Evolutionary conservation across 2,888 invertebrate genomes (phyloP), one percentile per base, ranked within the genome.

Genomic region (Adelognathus sp.): DNA sequence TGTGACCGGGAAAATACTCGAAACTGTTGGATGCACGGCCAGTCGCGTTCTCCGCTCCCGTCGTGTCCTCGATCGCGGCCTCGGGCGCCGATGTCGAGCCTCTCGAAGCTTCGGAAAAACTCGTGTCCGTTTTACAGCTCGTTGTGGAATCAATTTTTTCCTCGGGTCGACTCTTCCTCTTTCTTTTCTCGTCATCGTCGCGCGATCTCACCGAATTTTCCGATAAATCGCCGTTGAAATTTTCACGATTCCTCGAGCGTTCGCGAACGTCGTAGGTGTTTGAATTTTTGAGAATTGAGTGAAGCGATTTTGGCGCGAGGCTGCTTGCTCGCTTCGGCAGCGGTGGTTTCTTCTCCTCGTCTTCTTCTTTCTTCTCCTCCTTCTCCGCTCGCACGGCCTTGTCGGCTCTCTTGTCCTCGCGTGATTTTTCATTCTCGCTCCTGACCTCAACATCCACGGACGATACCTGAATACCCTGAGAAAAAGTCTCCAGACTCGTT

Each of bases 11-110:
- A 69, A 92, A 90, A 86, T 95, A 95, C 88, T 95, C 95, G 90
- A 95, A 95, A 87, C 95, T 95, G 84, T 95, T 94, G 1, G 83
- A 83, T 33, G 94, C 94, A 86, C 94, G 93, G n/a, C 80, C 94
- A 89, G 86, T 93, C 76, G 88, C 92, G 92, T 80, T 87, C 58
- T 88, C 90, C n/a, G n/a, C n/a, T 11, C 46, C 74, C 1, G 60
- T 61, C 1, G 41, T 64, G 3, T 78, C 75, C 16, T 67, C 79
- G n/a, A 63, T 50, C 1, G 61, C 61, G 14, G 56, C 54, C 16
- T 67, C 63, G 7, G 71, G 66, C 85, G 86, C 91, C 88, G 90
- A 91, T 7, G 71, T 90, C 91, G 89, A 39, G 79, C 83, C 74
- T 86, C 54, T 85, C 77, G 70, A 85, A 33, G 18, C 36, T 58